Evolutionary conservation across 2,113 vertebrate genomes (phyloP).

Genomic region (Falcunculus frontatus): DNA sequence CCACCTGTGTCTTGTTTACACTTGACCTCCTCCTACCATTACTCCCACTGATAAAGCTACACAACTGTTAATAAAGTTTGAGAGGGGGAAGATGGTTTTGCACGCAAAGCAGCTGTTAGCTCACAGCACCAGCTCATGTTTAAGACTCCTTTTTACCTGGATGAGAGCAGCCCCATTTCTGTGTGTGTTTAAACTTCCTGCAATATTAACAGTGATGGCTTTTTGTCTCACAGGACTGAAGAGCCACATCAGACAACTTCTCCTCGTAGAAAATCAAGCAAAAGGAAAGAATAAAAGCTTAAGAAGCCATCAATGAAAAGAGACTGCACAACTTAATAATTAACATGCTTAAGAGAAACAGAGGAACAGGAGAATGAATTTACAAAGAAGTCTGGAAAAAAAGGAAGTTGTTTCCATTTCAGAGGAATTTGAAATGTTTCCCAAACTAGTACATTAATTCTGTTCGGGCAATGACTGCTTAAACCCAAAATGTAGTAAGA

Average conservation of each 20-base stretch:
- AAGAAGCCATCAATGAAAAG: neutral
- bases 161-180: neutral
- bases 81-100: neutral
- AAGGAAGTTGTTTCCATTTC: neutral
- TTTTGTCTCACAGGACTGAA: neutral
- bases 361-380: fast-evolving
- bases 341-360: neutral
- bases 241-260: neutral
- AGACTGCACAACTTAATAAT: neutral
- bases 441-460: neutral
- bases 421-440: neutral
- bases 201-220: neutral
- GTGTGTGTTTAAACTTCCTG: neutral
- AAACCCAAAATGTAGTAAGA: neutral
- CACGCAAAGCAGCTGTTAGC: neutral
- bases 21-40: neutral
- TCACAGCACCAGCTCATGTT: neutral
- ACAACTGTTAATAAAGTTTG: conserved; percentile 9
- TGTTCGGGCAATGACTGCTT: neutral
- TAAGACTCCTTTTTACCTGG: neutral
- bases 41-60: neutral
- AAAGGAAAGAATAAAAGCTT: neutral
- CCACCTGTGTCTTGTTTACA: conserved; percentile 33
- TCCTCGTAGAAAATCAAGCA: fast-evolving
- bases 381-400: neutral